Base-by-base conservation (phyloP, 2,797 vertebrate species). In the Craterocephalus amniculus region DNA sequence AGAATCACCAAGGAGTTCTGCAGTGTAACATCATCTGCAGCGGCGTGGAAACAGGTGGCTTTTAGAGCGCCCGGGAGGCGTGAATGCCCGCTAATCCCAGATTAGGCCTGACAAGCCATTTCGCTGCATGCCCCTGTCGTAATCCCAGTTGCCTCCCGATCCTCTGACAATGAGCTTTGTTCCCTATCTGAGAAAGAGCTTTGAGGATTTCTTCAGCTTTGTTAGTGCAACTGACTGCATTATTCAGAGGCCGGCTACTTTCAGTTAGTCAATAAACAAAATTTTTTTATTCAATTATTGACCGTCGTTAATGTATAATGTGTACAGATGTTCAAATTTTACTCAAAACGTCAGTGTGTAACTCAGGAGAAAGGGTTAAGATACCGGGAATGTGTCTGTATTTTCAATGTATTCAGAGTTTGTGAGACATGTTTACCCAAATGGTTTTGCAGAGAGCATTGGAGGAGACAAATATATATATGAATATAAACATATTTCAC, bases 31-130 rank as follows among this genome's bases (percentile, higher is more conserved):
- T 83, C 86, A 78, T 83, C 77, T 67, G 72, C 49, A 45, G 55
- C 40, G 60, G 64, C 12, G 18, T 84, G 81, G 85, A 87, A 91
- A 92, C 90, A 92, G 89, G 92, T 93, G 92, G 90, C 87, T 90
- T 83, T 89, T 82, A 87, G 64, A 80, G 79, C 54, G 7, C 88
- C 85, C 89, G 38, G 79, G 89, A 91, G 85, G 78, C 55, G 64
- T 40, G 18, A 85, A 88, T 82, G 66, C 74, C 81, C 58, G 63
- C 74, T 90, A 90, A 93, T 92, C 89, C 87, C 79, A 92, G 90
- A 92, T 92, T 90, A 92, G 67, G 81, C 78, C 61, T 90, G 90
- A 91, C 91, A 92, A 78, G 62, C 83, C 70, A 59, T 87, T 88
- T 91, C 84, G 79, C 84, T 84, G 80, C 81, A 86, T 78, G 80